Conservation (phyloP, 2,888 invertebrate genomes). For the Hemaris fuciformis region DNA sequence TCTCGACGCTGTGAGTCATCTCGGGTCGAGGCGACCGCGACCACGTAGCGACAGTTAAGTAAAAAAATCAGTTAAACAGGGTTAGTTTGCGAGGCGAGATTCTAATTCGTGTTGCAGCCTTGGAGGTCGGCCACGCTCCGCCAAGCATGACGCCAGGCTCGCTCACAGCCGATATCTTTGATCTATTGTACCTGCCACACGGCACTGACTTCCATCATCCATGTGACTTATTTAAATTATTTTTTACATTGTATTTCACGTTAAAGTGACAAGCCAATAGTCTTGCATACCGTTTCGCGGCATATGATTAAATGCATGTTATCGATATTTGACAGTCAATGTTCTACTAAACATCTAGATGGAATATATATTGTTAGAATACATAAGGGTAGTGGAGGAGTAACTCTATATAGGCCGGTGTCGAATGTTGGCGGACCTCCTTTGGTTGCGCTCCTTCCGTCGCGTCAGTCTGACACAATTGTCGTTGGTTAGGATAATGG, state of each 20-base stretch:
- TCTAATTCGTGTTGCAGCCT: conserved; percentile 71
- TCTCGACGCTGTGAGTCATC: conserved; percentile 17
- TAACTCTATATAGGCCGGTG: too few relatives aligned
- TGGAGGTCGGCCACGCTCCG: conserved; percentile 70
- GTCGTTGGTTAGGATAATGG: too few relatives aligned
- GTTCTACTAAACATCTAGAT: too few relatives aligned
- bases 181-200: conserved; percentile 9
- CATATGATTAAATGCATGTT: too few relatives aligned
- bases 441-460: too few relatives aligned
- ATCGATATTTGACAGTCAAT: too few relatives aligned
- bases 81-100: conserved; percentile 49
- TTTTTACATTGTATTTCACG: not conserved
- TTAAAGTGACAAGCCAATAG: not conserved
- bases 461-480: too few relatives aligned
- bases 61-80: conserved; percentile 53
- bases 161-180: conserved; percentile 63
- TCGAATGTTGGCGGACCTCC: too few relatives aligned
- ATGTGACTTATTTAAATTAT: not conserved
- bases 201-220: not conserved
- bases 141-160: conserved; percentile 65
- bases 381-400: too few relatives aligned
- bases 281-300: too few relatives aligned
- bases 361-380: too few relatives aligned
- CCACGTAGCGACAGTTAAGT: conserved; percentile 10
- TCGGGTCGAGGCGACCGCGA: conserved; percentile 21